phyloP scores from a whole-genome alignment of 2,113 vertebrate species.

The human (Homo sapiens) region DNA sequence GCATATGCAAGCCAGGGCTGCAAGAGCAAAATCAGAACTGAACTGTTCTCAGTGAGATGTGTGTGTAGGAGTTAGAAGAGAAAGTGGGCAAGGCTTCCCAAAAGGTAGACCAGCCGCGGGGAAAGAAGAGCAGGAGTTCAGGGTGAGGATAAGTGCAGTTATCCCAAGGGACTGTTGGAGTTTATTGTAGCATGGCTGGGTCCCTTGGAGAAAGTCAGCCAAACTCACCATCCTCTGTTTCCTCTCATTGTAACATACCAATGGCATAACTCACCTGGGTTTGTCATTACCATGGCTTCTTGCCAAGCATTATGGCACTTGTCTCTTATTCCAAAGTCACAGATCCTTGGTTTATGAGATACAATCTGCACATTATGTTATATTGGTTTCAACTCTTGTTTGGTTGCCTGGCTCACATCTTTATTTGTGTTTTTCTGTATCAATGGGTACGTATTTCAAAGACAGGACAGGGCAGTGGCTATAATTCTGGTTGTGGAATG shows the following conservation, averaged over 20 bases:
- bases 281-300: slow-evolving; percentile 40
- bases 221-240: background rate
- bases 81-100: background rate
- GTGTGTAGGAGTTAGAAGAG: background rate
- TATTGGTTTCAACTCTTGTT: background rate
- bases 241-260: slow-evolving; percentile 18
- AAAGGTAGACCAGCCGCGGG: background rate
- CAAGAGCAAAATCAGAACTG: slow-evolving; percentile 23
- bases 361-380: background rate
- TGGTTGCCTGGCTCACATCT: background rate
- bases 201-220: slow-evolving; percentile 25
- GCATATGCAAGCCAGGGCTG: background rate
- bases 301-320: slow-evolving; percentile 24
- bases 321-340: slow-evolving; percentile 19
- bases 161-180: background rate
- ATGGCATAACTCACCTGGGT: slow-evolving; percentile 38
- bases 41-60: background rate
- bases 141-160: background rate
- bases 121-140: background rate
- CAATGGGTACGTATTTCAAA: background rate
- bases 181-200: background rate
- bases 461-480: background rate
- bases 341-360: background rate
- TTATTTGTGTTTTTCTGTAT: background rate
- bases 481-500: background rate